phyloP scores from a whole-genome alignment of 2,888 invertebrate genomes.

The Yponomeuta plumbellus region DNA sequence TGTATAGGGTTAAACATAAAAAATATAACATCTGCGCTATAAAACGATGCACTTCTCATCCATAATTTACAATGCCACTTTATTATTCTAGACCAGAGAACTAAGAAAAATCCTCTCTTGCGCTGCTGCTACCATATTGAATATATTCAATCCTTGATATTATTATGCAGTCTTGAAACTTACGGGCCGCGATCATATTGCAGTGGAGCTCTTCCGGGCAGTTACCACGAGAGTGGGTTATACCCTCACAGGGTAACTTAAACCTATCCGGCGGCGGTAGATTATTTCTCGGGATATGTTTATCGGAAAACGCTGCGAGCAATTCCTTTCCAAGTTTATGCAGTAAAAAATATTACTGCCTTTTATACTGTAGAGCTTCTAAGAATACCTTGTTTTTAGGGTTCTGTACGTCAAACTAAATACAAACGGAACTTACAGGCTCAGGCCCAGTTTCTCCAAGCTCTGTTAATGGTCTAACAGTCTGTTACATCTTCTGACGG shows the following conservation, averaged over 20 bases:
- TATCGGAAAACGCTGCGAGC: not conserved
- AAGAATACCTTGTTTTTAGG: not conserved
- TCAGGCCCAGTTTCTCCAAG: too few species aligned
- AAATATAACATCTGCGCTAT: not conserved
- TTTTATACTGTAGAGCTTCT: not conserved
- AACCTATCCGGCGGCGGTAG: not conserved
- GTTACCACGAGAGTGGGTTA: not conserved
- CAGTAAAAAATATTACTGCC: conserved; percentile 19
- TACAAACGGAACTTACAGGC: too few species aligned
- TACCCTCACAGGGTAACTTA: not conserved
- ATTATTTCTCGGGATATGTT: not conserved
- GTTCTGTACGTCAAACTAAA: too few species aligned
- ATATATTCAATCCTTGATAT: conserved; percentile 14
- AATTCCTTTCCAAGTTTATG: not conserved
- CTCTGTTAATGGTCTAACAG: too few species aligned
- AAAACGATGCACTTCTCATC: not conserved
- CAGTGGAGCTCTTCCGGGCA: not conserved
- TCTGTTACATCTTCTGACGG: too few species aligned
- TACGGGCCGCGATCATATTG: not conserved
- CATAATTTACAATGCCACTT: not conserved
- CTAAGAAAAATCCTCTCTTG: not conserved
- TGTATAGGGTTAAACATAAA: not conserved
- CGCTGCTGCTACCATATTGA: not conserved
- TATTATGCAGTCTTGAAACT: conserved; percentile 12
- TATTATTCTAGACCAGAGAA: not conserved